These are phyloP conservation scores for Bolinopsis microptera DNA, from an alignment of 37 sponge, comb jelly and placozoan species.

Conservation along the genomic window DNA sequence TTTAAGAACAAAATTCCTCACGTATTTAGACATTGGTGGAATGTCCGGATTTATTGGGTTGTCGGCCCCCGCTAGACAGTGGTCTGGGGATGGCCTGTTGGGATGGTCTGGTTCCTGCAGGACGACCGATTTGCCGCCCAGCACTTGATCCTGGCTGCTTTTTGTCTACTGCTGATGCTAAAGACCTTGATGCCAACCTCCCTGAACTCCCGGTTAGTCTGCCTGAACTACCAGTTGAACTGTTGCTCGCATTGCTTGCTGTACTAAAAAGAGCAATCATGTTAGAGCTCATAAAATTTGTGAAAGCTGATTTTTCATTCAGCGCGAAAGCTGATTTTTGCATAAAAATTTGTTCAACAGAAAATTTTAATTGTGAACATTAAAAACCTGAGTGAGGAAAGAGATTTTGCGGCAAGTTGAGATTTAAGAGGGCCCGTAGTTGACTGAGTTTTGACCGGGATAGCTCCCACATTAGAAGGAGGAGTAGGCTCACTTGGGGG, in stretches of 20 bases:
- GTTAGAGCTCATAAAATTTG: too few species aligned
- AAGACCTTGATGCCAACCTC: not conserved
- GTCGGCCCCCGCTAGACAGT: not conserved
- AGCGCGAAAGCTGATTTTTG: not conserved
- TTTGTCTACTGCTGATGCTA: not conserved
- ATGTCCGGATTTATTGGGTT: not conserved
- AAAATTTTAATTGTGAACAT: not conserved
- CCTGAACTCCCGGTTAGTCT: not conserved
- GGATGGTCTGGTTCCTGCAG: not conserved
- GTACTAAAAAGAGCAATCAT: not conserved
- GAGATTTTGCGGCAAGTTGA: not conserved
- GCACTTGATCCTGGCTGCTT: not conserved
- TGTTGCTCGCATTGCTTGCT: not conserved
- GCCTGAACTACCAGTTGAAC: not conserved
- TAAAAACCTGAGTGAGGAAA: not conserved
- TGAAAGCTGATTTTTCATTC: too few species aligned
- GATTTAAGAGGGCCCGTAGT: not conserved
- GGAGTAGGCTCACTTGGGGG: not conserved
- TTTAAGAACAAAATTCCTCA: too few species aligned
- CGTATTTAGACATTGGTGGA: slow-evolving; percentile 32
- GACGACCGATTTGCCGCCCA: not conserved
- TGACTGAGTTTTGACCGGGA: not conserved
- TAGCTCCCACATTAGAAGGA: not conserved
- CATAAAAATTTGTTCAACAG: not conserved
- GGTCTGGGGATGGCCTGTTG: not conserved